A percentile compares a stretch with the other conserved stretches of the same genome.
Evolutionary conservation across 2,113 vertebrate species (phyloP).

Genomic region (Gopherus evgoodei): DNA sequence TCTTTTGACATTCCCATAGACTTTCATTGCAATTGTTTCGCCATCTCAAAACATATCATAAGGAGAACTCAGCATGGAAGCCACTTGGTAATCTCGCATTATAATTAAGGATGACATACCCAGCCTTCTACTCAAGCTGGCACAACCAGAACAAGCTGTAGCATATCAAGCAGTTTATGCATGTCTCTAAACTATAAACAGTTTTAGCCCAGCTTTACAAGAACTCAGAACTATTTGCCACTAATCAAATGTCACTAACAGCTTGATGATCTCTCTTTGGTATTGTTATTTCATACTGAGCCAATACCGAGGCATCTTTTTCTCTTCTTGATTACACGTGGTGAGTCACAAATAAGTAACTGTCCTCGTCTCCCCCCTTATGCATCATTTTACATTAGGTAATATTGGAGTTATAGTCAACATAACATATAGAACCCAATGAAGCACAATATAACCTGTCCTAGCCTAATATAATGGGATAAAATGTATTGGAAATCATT

Average conservation of each 20-base stretch:
- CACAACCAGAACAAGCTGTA: background rate
- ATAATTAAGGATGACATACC: constrained; percentile 43
- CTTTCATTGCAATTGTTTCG: constrained; percentile 22
- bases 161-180: background rate
- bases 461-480: constrained; percentile 49
- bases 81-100: constrained; percentile 21
- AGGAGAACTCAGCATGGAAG: constrained; percentile 41
- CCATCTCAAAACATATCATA: constrained; percentile 44
- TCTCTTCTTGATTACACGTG: background rate
- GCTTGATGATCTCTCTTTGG: background rate
- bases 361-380: constrained; percentile 11
- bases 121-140: constrained; percentile 24
- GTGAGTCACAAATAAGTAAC: constrained; percentile 17
- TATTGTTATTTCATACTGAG: background rate
- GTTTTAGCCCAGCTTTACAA: background rate
- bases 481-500: constrained; percentile 49
- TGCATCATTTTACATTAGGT: constrained; percentile 52
- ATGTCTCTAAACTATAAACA: background rate
- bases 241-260: background rate
- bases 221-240: background rate
- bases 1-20: constrained; percentile 41
- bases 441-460: constrained; percentile 57
- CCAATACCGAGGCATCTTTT: background rate
- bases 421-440: constrained; percentile 42
- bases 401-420: constrained; percentile 46